Evolutionary conservation across 2,888 invertebrate genomes (phyloP), one percentile per base, ranked within the genome.

Genomic region (Graphium colonna): DNA sequence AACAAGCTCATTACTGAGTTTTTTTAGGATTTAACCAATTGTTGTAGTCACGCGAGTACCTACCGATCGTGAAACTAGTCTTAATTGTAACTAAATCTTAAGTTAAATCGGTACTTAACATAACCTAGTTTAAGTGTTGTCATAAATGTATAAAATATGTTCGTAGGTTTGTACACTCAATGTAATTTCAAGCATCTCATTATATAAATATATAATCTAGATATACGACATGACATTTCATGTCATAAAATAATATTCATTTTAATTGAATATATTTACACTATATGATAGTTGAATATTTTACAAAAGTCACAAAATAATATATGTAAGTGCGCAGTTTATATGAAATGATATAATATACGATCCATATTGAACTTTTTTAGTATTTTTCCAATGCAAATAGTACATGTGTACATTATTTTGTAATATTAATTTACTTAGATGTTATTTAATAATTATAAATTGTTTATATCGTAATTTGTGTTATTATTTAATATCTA

Each of bases 51-150:
- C 49, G 49, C 49, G 45, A 40, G n/a, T 16, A 45, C 53, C 53
- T 53, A 49, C 49, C 49, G 54, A 40, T 40, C 49, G 40, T 49
- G 21, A 21, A 49, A 45, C 54, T 54, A 54, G 54, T 54, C 54
- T 50, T 49, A 44, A 52, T 21, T 41, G 13, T 50, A 50, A 40
- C 36, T 50, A 40, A 33, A 44, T 21, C 1, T 3, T 54, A 54
- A 26, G 49, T 33, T 3, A 31, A 18, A 17, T 44, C 10, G n/a
- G 54, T 54, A 50, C 54, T 49, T 50, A 49, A 40, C 31, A 26
- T 31, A 21, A 31, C 9, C n/a, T 39, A 44, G 31, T 38, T 5
- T 48, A 36, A 44, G 36, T 38, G 47, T 48, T 52, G 42, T 52
- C 36, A 46, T 41, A 36, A 31, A 40, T 28, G 28, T 33, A 15